These are phyloP conservation scores for Exephanes ischioxanthus DNA, from an alignment of 2,888 invertebrate species.

Conservation along the genomic window DNA sequence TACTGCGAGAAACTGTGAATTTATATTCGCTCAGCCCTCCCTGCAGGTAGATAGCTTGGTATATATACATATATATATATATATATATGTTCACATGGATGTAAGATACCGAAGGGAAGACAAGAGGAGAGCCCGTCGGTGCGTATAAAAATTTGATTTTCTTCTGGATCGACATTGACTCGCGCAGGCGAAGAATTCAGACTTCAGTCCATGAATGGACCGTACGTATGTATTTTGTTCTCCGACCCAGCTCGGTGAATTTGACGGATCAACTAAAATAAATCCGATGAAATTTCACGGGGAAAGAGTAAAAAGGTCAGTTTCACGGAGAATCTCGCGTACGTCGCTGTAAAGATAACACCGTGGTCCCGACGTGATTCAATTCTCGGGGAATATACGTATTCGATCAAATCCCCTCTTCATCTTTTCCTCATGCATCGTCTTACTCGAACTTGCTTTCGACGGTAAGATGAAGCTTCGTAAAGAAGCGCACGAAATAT, in stretches of 20 bases:
- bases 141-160: slow-evolving; percentile 43
- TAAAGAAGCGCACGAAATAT: background rate
- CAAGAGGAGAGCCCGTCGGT: background rate
- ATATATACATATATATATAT: background rate
- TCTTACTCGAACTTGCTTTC: slow-evolving; percentile 1
- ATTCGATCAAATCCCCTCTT: background rate
- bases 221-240: background rate
- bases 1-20: slow-evolving; percentile 21
- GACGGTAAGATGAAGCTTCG: background rate
- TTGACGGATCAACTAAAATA: background rate
- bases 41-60: background rate
- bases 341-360: background rate
- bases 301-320: background rate
- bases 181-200: background rate
- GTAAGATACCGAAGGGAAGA: slow-evolving; percentile 1
- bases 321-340: slow-evolving; percentile 6
- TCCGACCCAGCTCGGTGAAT: background rate
- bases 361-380: slow-evolving; percentile 19
- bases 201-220: background rate
- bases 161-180: slow-evolving; percentile 35
- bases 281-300: background rate
- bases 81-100: background rate
- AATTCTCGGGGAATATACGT: slow-evolving; percentile 22
- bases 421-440: background rate
- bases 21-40: slow-evolving; percentile 10